A percentile compares a stretch with the other conserved stretches of the same genome.
phyloP scores from a whole-genome alignment of 2,888 invertebrate genomes.

The Sussaba pulchella region DNA sequence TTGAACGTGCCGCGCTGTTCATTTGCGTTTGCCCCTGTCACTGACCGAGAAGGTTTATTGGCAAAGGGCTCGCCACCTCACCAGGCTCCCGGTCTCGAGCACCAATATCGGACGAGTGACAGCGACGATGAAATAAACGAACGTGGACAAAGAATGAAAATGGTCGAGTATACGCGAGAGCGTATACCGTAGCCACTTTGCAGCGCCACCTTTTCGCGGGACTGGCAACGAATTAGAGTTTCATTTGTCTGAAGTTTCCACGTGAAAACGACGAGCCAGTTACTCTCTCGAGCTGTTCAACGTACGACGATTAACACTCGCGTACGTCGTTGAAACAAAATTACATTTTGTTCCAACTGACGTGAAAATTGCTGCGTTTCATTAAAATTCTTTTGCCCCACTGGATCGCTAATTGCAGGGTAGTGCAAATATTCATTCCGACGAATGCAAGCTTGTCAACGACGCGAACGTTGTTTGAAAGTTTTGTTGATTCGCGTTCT shows the following conservation, averaged over 20 bases:
- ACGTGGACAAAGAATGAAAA: constrained; percentile 7
- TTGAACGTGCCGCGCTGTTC: background rate
- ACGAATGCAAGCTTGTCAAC: too few species aligned
- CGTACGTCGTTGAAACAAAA: background rate
- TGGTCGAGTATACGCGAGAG: background rate
- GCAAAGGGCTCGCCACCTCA: constrained; percentile 4
- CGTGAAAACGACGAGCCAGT: constrained; percentile 18
- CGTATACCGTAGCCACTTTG: background rate
- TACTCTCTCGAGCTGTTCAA: background rate
- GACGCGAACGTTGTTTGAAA: too few species aligned
- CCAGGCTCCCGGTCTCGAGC: constrained; percentile 1
- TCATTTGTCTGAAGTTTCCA: constrained; percentile 8
- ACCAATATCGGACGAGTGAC: constrained; percentile 14
- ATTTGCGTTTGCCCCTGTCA: constrained; percentile 16
- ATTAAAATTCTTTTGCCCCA: background rate
- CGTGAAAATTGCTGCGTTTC: constrained; percentile 3
- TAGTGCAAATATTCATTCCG: background rate
- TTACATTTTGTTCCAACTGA: background rate
- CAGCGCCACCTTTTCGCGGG: background rate
- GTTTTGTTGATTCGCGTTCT: too few species aligned
- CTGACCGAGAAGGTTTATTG: constrained; percentile 37
- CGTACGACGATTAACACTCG: constrained; percentile 11
- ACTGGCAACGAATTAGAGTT: constrained; percentile 19
- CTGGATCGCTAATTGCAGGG: background rate
- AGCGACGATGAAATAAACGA: constrained; percentile 4